phyloP scores from a whole-genome alignment of 2,113 vertebrate species.

The Oreochromis tanganicae region DNA sequence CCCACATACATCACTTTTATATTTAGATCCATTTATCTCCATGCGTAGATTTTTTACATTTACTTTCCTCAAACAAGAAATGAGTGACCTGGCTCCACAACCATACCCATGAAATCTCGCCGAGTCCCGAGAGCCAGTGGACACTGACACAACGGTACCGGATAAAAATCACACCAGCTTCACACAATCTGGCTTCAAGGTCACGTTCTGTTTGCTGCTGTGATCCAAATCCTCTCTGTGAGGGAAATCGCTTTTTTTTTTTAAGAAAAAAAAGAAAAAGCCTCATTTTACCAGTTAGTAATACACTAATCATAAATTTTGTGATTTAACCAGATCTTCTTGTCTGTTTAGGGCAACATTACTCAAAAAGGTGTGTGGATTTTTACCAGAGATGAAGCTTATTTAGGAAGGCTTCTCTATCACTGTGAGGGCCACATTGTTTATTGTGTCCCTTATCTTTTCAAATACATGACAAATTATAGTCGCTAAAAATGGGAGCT shows the following conservation, averaged over 20 bases:
- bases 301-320: neutral
- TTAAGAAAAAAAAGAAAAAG: neutral
- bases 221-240: neutral
- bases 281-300: neutral
- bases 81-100: neutral
- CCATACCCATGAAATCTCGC: neutral
- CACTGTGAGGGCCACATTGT: fast-evolving
- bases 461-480: fast-evolving
- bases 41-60: neutral
- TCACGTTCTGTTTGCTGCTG: neutral
- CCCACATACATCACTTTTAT: neutral
- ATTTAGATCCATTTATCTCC: fast-evolving
- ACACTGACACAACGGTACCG: neutral
- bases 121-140: neutral
- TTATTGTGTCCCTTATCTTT: neutral
- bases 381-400: neutral
- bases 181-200: neutral
- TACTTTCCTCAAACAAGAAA: neutral
- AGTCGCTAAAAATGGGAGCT: neutral
- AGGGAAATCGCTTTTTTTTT: neutral
- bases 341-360: neutral
- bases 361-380: neutral
- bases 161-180: neutral
- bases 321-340: neutral
- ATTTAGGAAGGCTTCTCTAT: neutral